These are phyloP conservation scores for Meteorus colon DNA, from an alignment of 2,888 invertebrate species.

Conservation along the genomic window DNA sequence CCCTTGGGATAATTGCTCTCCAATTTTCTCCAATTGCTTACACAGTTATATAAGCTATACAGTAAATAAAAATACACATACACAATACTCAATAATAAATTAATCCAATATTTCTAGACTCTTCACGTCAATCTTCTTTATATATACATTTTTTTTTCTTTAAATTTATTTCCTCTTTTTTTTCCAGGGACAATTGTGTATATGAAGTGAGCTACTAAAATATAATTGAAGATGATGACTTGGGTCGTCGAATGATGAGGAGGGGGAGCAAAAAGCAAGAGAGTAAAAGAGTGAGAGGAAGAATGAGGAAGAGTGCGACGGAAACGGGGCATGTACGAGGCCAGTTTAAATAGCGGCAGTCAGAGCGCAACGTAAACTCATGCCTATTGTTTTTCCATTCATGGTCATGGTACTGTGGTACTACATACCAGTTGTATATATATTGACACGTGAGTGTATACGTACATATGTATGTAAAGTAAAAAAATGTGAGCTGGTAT, in stretches of 20 bases:
- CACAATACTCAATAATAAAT: slow-evolving; percentile 1
- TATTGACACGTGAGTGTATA: not conserved
- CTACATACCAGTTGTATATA: not conserved
- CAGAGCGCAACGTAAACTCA: slow-evolving; percentile 35
- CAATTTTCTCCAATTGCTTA: slow-evolving; percentile 33
- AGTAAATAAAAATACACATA: not conserved
- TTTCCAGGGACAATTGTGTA: slow-evolving; percentile 1
- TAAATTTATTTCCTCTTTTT: not conserved
- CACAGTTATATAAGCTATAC: not conserved
- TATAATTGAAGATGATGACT: slow-evolving; percentile 8
- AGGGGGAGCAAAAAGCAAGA: not conserved
- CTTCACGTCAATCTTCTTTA: not conserved
- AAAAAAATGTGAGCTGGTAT: not conserved
- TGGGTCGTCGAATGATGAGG: slow-evolving; percentile 17
- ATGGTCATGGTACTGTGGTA: slow-evolving; percentile 24
- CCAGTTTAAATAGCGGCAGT: slow-evolving; percentile 29
- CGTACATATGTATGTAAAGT: not conserved
- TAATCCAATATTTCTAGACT: not conserved
- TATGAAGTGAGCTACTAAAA: slow-evolving; percentile 5
- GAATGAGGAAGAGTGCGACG: slow-evolving; percentile 21
- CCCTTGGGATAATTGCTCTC: slow-evolving; percentile 33
- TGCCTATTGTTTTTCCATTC: slow-evolving; percentile 36
- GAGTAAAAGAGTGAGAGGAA: slow-evolving; percentile 31
- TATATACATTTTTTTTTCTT: not conserved
- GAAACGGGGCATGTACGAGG: not conserved